These are phyloP conservation scores for Carduelis carduelis DNA, from an alignment of 2,797 vertebrate species.

Conservation along the genomic window DNA sequence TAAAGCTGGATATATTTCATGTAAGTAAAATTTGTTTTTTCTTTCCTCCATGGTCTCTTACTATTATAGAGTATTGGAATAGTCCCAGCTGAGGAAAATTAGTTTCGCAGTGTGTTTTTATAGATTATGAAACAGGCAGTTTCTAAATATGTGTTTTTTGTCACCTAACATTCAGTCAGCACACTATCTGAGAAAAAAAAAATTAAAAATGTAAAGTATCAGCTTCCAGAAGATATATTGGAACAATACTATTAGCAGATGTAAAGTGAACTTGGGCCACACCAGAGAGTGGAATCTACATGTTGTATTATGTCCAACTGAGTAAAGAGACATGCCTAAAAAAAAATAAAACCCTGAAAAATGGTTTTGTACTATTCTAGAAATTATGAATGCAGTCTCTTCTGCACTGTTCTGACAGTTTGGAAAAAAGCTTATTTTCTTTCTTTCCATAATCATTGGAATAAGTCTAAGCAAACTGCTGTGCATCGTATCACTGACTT, in stretches of 20 bases:
- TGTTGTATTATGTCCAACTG: not conserved
- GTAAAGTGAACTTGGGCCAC: not conserved
- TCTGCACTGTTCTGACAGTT: not conserved
- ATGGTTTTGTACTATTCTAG: not conserved
- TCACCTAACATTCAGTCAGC: not conserved
- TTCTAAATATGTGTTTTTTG: not conserved
- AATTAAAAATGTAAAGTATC: not conserved
- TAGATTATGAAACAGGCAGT: not conserved
- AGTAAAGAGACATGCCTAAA: not conserved
- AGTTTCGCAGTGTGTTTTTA: not conserved
- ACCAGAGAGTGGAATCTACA: not conserved
- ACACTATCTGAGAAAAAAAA: not conserved
- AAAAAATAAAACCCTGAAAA: not conserved
- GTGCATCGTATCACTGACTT: not conserved
- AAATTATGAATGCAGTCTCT: not conserved
- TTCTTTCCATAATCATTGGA: not conserved
- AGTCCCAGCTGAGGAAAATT: not conserved
- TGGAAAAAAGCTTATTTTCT: not conserved
- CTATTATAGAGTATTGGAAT: not conserved
- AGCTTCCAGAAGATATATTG: not conserved
- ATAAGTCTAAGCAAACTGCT: not conserved
- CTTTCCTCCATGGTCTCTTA: not conserved
- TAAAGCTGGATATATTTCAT: not conserved
- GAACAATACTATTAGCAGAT: not conserved
- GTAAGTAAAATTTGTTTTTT: rapidly evolving